Evolutionary conservation across 2,113 vertebrate genomes (phyloP).

Genomic region (Scomber japonicus): DNA sequence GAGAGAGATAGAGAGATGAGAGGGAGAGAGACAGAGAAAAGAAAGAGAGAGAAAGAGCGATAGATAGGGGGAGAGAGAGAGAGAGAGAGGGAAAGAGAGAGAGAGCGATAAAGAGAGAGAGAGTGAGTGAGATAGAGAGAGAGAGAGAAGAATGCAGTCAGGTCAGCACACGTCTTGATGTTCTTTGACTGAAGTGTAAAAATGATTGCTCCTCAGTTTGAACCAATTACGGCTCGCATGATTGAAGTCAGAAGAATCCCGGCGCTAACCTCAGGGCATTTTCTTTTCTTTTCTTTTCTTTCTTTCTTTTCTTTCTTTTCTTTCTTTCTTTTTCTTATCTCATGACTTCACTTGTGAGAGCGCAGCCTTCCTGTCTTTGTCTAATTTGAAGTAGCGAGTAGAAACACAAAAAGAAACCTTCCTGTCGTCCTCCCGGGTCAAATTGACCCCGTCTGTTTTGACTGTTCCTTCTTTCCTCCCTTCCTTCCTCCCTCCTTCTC

Average conservation of each 20-base stretch:
- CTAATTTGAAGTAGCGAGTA: conserved; percentile 26
- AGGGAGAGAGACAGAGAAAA: too few species aligned
- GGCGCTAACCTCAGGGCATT: conserved; percentile 56
- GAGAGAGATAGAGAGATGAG: too few species aligned
- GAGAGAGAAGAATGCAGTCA: conserved; percentile 70
- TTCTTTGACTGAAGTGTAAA: conserved; percentile 72
- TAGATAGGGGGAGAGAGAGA: too few species aligned
- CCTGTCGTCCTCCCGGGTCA: too few species aligned
- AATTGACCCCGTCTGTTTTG: too few species aligned
- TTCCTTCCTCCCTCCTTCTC: too few species aligned
- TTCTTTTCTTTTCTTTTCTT: too few species aligned
- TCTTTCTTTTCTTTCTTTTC: conserved; percentile 28
- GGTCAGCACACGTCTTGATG: conserved; percentile 73
- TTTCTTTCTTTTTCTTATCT: conserved; percentile 14
- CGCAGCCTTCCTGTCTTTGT: conserved; percentile 59
- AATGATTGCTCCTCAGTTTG: conserved; percentile 74
- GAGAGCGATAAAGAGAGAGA: too few species aligned
- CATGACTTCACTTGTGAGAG: conserved; percentile 43
- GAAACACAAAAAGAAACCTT: conserved; percentile 40
- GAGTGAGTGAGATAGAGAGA: too few species aligned
- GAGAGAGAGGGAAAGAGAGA: too few species aligned
- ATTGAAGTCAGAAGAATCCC: conserved; percentile 69
- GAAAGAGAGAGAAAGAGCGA: rapidly evolving
- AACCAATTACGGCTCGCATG: conserved; percentile 78
- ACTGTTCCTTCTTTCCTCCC: too few species aligned